phyloP scores from a whole-genome alignment of 2,888 invertebrate species.

The Lycocerus yunnanus region DNA sequence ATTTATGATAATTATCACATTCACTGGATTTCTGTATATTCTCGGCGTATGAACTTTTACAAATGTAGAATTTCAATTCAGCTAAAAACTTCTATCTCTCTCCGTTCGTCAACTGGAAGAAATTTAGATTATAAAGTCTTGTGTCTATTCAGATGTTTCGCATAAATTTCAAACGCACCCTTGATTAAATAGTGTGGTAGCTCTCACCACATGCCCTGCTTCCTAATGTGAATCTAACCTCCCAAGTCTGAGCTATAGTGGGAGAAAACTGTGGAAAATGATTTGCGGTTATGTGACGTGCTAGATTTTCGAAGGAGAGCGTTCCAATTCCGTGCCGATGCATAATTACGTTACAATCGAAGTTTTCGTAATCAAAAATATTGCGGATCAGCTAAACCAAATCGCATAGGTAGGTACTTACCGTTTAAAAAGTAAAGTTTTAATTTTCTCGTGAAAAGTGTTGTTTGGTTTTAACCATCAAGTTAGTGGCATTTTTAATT shows the following conservation, averaged over 20 bases:
- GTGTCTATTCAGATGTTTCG: not conserved
- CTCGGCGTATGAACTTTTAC: not conserved
- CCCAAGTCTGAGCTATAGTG: not conserved
- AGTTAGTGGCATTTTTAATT: constrained; percentile 13
- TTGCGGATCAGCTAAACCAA: not conserved
- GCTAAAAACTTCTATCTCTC: not conserved
- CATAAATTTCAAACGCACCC: not conserved
- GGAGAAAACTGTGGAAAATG: not conserved
- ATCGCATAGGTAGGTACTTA: not conserved
- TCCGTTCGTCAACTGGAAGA: not conserved
- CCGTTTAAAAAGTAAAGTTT: not conserved
- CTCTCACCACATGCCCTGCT: not conserved
- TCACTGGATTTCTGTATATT: not conserved
- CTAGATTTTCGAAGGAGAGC: not conserved
- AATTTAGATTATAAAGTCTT: not conserved
- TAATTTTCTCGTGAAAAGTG: not conserved
- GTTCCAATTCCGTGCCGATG: not conserved
- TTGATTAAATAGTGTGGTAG: not conserved
- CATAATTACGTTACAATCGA: not conserved
- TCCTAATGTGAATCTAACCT: not conserved
- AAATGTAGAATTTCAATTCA: not conserved
- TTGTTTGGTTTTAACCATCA: not conserved
- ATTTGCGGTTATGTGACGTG: not conserved
- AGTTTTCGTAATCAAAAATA: not conserved
- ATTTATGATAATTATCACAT: too few relatives aligned